Evolutionary conservation across 2,888 invertebrate genomes (phyloP).

Genomic region (Morinoia aosen): DNA sequence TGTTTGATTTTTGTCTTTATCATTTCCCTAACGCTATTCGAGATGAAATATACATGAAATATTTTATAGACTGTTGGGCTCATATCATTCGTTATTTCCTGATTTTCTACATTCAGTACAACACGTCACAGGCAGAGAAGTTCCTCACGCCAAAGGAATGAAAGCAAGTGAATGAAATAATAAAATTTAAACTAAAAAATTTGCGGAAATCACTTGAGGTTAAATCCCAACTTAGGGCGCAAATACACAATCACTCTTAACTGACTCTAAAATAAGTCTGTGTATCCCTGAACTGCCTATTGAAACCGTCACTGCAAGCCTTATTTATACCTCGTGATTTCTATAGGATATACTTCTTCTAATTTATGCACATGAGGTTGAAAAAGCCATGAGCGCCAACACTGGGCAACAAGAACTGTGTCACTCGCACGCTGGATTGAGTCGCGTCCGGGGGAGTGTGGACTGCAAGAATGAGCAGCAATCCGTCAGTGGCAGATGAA

Average conservation of each 20-base stretch:
- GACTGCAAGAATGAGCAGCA: neutral
- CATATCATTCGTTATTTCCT: too few relatives aligned
- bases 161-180: too few relatives aligned
- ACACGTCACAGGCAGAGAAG: too few relatives aligned
- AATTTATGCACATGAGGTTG: conserved; percentile 16
- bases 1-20: too few relatives aligned
- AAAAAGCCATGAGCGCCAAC: neutral
- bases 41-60: too few relatives aligned
- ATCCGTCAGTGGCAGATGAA: conserved; percentile 21
- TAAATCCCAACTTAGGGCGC: too few relatives aligned
- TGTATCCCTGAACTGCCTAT: neutral
- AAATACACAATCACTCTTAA: too few relatives aligned
- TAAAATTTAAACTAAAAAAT: neutral
- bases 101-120: too few relatives aligned
- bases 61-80: too few relatives aligned
- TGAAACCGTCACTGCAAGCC: conserved; percentile 12
- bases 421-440: neutral
- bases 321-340: neutral
- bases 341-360: neutral
- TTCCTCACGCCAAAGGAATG: too few relatives aligned
- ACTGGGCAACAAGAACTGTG: neutral
- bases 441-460: neutral
- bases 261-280: neutral
- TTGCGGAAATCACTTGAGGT: too few relatives aligned
- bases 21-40: too few relatives aligned